Conservation (phyloP, 2,888 invertebrate genomes). For the Anthoptus insignis region DNA sequence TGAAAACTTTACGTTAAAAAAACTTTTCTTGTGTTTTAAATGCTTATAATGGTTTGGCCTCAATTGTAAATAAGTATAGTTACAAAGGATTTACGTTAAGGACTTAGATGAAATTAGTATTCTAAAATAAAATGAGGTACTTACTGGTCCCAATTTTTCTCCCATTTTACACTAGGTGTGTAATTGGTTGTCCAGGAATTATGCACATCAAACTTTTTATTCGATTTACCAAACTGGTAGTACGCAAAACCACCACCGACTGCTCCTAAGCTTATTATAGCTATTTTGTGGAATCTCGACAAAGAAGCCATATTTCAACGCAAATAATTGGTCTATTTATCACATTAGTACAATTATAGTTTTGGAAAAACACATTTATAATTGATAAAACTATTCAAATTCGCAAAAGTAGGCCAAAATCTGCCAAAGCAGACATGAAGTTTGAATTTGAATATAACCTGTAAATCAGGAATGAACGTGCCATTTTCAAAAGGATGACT, state of each 20-base stretch:
- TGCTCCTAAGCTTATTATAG: constrained; percentile 88
- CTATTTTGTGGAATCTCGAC: constrained; percentile 86
- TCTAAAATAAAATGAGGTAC: constrained; percentile 55
- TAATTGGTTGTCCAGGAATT: constrained; percentile 91
- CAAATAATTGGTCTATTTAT: constrained; percentile 9
- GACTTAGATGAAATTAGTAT: background rate
- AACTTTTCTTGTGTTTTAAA: too few species aligned
- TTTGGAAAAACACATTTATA: constrained; percentile 10
- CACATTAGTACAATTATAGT: constrained; percentile 21
- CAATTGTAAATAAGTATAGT: too few species aligned
- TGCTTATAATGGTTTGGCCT: too few species aligned
- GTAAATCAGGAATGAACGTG: background rate
- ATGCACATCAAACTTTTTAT: constrained; percentile 79
- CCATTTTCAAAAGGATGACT: constrained; percentile 2
- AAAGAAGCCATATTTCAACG: constrained; percentile 80
- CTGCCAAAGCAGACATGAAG: constrained; percentile 12
- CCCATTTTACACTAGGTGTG: constrained; percentile 91
- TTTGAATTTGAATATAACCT: constrained; percentile 6
- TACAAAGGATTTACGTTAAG: background rate
- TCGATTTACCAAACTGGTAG: constrained; percentile 83
- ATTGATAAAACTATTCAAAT: constrained; percentile 17
- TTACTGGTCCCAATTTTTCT: constrained; percentile 96
- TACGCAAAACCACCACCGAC: constrained; percentile 89
- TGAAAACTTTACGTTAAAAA: too few species aligned
- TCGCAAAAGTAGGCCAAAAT: constrained; percentile 21